A percentile compares a stretch with the other conserved stretches of the same genome.
Evolutionary conservation across 2,113 vertebrate genomes (phyloP).

Genomic region (Ornithorhynchus anatinus): DNA sequence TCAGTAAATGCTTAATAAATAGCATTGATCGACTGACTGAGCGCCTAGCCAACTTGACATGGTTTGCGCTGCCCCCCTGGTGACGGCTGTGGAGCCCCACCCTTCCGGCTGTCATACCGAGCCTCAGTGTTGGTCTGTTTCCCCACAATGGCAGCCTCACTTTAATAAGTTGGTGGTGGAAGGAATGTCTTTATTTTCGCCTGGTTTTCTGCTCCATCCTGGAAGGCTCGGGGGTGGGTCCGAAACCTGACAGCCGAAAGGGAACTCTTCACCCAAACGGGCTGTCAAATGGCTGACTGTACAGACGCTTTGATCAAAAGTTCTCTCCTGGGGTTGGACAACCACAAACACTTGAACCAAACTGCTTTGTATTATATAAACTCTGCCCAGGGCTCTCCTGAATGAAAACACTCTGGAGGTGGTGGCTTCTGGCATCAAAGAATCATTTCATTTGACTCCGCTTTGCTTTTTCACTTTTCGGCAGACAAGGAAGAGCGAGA

Average conservation of each 20-base stretch:
- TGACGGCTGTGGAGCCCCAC: too few species aligned
- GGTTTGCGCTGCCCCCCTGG: too few species aligned
- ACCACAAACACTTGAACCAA: conserved; percentile 70
- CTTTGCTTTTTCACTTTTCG: conserved; percentile 56
- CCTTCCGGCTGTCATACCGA: too few species aligned
- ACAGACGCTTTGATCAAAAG: conserved; percentile 75
- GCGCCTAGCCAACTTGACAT: too few species aligned
- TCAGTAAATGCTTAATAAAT: not conserved
- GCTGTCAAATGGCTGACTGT: conserved; percentile 70
- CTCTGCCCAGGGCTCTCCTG: conserved; percentile 48
- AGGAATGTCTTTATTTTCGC: conserved; percentile 53
- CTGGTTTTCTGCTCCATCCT: conserved; percentile 44
- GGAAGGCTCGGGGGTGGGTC: conserved; percentile 63
- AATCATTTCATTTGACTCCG: conserved; percentile 56
- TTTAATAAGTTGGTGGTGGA: too few species aligned
- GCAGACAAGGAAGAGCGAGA: not conserved
- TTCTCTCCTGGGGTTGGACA: conserved; percentile 55
- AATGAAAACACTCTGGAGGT: conserved; percentile 66
- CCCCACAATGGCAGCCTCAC: too few species aligned
- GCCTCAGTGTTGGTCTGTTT: too few species aligned
- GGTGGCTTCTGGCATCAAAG: conserved; percentile 60
- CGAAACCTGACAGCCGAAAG: conserved; percentile 58
- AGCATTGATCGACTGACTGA: not conserved
- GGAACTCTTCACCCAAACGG: conserved; percentile 60
- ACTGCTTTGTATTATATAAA: conserved; percentile 71